These are phyloP conservation scores for Zingel zingel DNA, from an alignment of 2,113 vertebrate genomes.

Conservation along the genomic window DNA sequence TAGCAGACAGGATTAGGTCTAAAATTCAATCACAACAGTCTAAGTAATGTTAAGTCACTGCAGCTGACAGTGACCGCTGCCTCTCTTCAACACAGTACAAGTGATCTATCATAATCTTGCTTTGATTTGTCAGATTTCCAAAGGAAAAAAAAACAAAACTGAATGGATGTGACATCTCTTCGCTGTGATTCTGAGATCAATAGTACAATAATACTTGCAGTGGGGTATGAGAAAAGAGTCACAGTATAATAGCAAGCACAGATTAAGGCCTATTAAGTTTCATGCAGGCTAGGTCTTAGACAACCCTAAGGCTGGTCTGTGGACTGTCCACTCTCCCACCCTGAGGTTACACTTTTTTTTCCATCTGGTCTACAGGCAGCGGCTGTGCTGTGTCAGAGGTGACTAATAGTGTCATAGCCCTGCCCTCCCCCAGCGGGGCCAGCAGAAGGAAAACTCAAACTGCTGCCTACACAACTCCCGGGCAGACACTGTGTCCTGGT, in stretches of 20 bases:
- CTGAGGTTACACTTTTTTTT: conserved; percentile 62
- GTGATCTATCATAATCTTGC: conserved; percentile 65
- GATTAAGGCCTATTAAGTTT: conserved; percentile 6
- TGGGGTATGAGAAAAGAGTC: conserved; percentile 34
- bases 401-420: conserved; percentile 74
- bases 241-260: neutral
- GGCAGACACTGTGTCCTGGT: conserved; percentile 42
- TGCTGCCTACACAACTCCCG: conserved; percentile 69
- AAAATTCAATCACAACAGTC: conserved; percentile 75
- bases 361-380: conserved; percentile 69
- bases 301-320: conserved; percentile 46
- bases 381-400: conserved; percentile 77
- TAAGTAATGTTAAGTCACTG: conserved; percentile 77
- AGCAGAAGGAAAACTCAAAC: conserved; percentile 66
- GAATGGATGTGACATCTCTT: conserved; percentile 50
- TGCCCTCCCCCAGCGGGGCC: conserved; percentile 41
- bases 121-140: conserved; percentile 66
- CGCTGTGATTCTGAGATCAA: conserved; percentile 54
- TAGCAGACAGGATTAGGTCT: conserved; percentile 75
- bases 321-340: conserved; percentile 42
- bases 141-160: conserved; percentile 18
- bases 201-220: conserved; percentile 38
- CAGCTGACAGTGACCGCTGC: conserved; percentile 59
- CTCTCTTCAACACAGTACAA: conserved; percentile 53
- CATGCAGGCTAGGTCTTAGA: conserved; percentile 12